Evolutionary conservation across 1,140 invertebrate genomes (phyloP).

Genomic region (Popillia japonica): DNA sequence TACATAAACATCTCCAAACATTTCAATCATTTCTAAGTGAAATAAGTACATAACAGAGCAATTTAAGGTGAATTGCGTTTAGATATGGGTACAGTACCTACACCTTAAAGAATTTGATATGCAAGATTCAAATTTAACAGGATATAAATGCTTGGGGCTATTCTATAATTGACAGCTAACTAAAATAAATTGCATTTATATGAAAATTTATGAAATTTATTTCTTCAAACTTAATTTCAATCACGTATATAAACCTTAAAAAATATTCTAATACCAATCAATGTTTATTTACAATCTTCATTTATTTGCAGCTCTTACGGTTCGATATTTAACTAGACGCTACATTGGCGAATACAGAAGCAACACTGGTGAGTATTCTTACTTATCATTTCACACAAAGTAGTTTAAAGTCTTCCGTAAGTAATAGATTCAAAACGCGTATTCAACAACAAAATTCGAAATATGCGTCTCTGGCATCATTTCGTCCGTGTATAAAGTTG

Average conservation of each 20-base stretch:
- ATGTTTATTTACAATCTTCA: too few species aligned
- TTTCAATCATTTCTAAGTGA: too few species aligned
- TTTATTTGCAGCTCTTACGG: conserved; percentile 76
- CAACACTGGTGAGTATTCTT: conserved; percentile 72
- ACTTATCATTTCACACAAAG: neutral
- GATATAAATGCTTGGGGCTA: too few species aligned
- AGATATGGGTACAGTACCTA: too few species aligned
- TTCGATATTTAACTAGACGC: conserved; percentile 77
- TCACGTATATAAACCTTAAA: too few species aligned
- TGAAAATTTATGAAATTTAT: too few species aligned
- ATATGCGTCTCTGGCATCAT: conserved; percentile 3
- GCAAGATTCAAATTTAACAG: too few species aligned
- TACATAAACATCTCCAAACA: too few species aligned
- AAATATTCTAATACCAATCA: too few species aligned
- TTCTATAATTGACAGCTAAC: neutral
- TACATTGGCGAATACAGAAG: conserved; percentile 85
- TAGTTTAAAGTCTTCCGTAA: neutral
- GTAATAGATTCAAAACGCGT: neutral
- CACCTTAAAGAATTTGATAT: too few species aligned
- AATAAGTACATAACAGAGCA: too few species aligned
- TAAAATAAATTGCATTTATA: neutral
- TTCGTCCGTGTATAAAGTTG: neutral
- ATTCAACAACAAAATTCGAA: neutral
- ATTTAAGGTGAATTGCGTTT: too few species aligned
- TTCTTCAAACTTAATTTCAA: neutral